Evolutionary conservation across 53 echinoderm and acorn worm species (phyloP), one percentile per base, ranked within the genome.

Genomic region (Actinopyga echinites): DNA sequence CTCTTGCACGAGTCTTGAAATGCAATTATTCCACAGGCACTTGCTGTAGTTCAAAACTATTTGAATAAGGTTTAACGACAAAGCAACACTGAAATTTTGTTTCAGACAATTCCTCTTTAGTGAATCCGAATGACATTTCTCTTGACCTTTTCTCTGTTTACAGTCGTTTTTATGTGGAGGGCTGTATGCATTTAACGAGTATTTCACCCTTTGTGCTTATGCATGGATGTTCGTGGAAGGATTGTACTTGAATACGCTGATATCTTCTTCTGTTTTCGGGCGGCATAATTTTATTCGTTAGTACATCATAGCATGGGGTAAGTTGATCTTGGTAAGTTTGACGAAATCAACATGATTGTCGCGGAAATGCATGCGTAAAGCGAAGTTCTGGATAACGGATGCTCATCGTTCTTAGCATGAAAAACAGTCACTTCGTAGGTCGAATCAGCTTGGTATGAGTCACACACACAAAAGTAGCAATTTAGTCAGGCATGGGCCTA

Each of bases 201-300:
- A 96, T 29, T 85, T 85, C 35, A 85, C 92, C 19, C 65, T 96
- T 25, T 86, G 90, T 79, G 90, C 90, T 9, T 93, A 93, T 73
- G 87, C 92, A 23, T 96, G 97, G 97, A 96, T 96, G 97, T 96
- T 96, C 57, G 91, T 96, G 26, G 97, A 96, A 69, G 97, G 97
- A 4, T 64, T 93, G 40, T 96, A 96, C 62, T 86, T 96, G 30
- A 96, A 93, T 34, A 89, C 86, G 42, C 84, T 96, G 24, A 85
- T 96, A 11, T 93, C 97, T 30, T 81, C 92, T 11, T 88, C 92
- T 31, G 97, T 96, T 71, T 96, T 96, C 66, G 87, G 92, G 32
- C 93, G 87, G 64, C 96, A 93, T 23, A 89, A 90, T 30, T 96
- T 96, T 38, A 31, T 89, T 4, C 83, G 91, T 6, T 96, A 96